Evolutionary conservation across 2,113 vertebrate genomes (phyloP), one percentile per base, ranked within the genome.

Genomic region (Nothobranchius kuhntae): DNA sequence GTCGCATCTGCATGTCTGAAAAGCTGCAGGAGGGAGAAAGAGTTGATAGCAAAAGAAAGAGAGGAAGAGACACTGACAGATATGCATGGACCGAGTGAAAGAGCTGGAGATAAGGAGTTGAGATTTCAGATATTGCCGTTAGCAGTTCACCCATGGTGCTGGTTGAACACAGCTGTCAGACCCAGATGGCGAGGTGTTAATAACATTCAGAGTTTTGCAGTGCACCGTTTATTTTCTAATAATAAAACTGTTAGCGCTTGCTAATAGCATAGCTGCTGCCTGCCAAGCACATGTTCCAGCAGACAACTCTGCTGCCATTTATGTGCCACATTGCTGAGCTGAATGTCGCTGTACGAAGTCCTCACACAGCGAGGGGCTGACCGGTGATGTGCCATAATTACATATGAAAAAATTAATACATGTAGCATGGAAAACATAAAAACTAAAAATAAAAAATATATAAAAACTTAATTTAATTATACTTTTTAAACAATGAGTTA

Each of bases 181-280:
- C 83, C 83, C 90, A 90, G 88, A 91, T 91, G 89, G 83, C 72
- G 83, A 77, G 83, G 84, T 83, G 90, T 87, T 92, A 90, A 89
- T 91, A 90, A 89, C 86, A 85, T 85, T 89, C 88, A 68, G 82
- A 87, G 80, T 87, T 88, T 90, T 89, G 84, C 78, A 89, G 83
- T 68, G 78, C 81, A 72, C 76, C 86, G 80, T 92, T 92, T 92
- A 90, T 91, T 91, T 92, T 91, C 86, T 86, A 89, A 92, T 90
- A 92, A 92, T 92, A 90, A 91, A 92, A 91, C 87, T 90, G 91
- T 92, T 91, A 92, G 86, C 83, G 79, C 85, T 84, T 71, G 84
- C 87, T 91, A 89, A 91, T 88, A 89, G 86, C 83, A 57, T 74
- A 85, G 86, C 85, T 60, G 9, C 69, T 78, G 79, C 77, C 84